A percentile compares a stretch with the other conserved stretches of the same genome.
phyloP scores from a whole-genome alignment of 2,888 invertebrate species.

The Mimachlamys varia region DNA sequence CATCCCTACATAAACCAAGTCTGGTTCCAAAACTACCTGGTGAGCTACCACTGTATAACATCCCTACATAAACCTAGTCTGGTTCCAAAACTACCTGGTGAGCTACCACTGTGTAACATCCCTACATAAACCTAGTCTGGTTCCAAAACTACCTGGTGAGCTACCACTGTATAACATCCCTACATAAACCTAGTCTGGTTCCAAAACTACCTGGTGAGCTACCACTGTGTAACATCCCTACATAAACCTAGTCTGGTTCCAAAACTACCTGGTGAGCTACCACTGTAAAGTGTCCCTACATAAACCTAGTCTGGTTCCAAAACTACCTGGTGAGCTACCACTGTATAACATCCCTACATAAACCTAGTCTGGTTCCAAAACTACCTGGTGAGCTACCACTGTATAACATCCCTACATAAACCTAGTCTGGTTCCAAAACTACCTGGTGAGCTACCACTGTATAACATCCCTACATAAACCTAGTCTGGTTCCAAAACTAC shows the following conservation, averaged over 20 bases:
- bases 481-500: slow-evolving; percentile 70
- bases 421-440: slow-evolving; percentile 68
- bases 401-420: not conserved
- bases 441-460: slow-evolving; percentile 72
- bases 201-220: slow-evolving; percentile 79
- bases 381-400: slow-evolving; percentile 74
- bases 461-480: not conserved
- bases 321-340: slow-evolving; percentile 76
- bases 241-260: not conserved
- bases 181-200: not conserved
- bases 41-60: slow-evolving; percentile 55
- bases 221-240: not conserved
- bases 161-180: not conserved
- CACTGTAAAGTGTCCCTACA: not conserved
- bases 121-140: not conserved
- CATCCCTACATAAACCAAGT: not conserved
- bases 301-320: slow-evolving; percentile 55
- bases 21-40: slow-evolving; percentile 80
- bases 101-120: slow-evolving; percentile 44
- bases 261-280: slow-evolving; percentile 78
- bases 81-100: slow-evolving; percentile 80
- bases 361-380: slow-evolving; percentile 63
- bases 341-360: not conserved
- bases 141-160: slow-evolving; percentile 80
- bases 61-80: not conserved